Percentiles rank a stretch among this genome's conserved stretches.
phyloP scores from a whole-genome alignment of 1,140 invertebrate genomes.

The Drosophila tropicalis region DNA sequence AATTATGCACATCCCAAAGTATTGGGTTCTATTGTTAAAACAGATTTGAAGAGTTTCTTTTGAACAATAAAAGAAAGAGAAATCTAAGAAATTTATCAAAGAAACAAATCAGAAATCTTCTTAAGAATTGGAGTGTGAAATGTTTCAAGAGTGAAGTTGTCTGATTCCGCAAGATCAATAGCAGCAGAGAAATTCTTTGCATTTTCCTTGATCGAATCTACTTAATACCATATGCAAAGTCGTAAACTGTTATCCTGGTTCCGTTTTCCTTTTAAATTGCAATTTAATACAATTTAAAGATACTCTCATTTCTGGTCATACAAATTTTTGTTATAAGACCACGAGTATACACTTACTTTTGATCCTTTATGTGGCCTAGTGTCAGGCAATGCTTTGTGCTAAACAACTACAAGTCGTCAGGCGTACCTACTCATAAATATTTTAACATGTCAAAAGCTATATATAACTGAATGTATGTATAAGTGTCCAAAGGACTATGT shows the following conservation, averaged over 20 bases:
- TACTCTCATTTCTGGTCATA: background rate
- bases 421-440: constrained; percentile 47
- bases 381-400: constrained; percentile 43
- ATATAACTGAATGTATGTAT: background rate
- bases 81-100: too few species aligned
- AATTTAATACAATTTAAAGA: constrained; percentile 1
- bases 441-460: constrained; percentile 48
- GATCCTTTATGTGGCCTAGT: constrained; percentile 45
- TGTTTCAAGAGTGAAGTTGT: too few species aligned
- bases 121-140: too few species aligned
- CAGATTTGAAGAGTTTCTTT: too few species aligned
- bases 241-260: too few species aligned
- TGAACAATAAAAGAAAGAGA: too few species aligned
- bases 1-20: background rate
- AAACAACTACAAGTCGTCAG: constrained; percentile 28
- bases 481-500: background rate
- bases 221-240: too few species aligned
- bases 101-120: too few species aligned
- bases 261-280: background rate
- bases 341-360: constrained; percentile 26
- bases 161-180: too few species aligned
- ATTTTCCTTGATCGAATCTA: too few species aligned
- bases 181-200: too few species aligned
- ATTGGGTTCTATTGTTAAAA: background rate
- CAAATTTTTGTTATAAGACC: constrained; percentile 28